A percentile compares a stretch with the other conserved stretches of the same genome.
These are phyloP conservation scores for Archocentrus centrarchus DNA, from an alignment of 2,113 vertebrate species.

Conservation along the genomic window DNA sequence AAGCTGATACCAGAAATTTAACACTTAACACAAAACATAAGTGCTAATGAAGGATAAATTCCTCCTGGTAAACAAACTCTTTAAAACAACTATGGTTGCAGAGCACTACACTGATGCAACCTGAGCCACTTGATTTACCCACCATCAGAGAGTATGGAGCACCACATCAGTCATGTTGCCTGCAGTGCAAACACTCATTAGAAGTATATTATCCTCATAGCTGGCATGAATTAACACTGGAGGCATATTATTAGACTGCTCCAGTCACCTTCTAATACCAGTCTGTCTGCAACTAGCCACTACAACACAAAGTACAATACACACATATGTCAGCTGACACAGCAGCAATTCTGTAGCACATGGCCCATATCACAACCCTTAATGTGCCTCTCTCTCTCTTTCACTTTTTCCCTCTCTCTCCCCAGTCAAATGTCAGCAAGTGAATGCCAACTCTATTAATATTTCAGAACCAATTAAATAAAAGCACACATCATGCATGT, in stretches of 20 bases:
- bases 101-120: not conserved
- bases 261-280: constrained; percentile 14
- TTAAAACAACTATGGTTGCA: not conserved
- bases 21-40: not conserved
- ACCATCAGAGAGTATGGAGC: not conserved
- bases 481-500: constrained; percentile 80
- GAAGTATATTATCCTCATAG: not conserved
- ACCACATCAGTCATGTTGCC: constrained; percentile 1
- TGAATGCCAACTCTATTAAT: constrained; percentile 78
- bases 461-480: constrained; percentile 83
- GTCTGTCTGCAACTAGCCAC: constrained; percentile 13
- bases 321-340: constrained; percentile 37
- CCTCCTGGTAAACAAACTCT: not conserved
- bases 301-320: constrained; percentile 15
- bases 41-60: not conserved
- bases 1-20: not conserved
- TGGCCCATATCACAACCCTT: constrained; percentile 25
- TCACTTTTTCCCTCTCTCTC: not conserved
- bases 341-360: constrained; percentile 30
- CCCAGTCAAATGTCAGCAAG: constrained; percentile 75
- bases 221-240: constrained; percentile 1
- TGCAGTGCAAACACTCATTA: not conserved
- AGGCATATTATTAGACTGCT: constrained; percentile 22
- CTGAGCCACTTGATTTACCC: not conserved
- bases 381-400: constrained; percentile 19